Conservation (phyloP, 2,797 vertebrate species). For the Silurus lanzhouensis region DNA sequence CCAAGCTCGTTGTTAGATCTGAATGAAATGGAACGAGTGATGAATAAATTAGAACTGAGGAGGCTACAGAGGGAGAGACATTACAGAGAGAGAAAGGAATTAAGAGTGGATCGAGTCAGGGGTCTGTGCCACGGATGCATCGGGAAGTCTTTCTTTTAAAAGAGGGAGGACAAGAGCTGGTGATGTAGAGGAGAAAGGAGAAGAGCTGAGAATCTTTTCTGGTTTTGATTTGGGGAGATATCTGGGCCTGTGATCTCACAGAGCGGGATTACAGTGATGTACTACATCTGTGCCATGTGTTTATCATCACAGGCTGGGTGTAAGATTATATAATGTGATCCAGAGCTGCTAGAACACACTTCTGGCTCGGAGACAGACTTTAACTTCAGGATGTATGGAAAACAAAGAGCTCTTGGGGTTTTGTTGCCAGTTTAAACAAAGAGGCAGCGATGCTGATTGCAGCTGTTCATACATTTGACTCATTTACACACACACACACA, state of each 20-base stretch:
- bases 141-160: slow-evolving; percentile 44
- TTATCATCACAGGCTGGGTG: slow-evolving; percentile 38
- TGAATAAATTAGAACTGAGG: slow-evolving; percentile 29
- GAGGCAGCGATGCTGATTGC: slow-evolving; percentile 14
- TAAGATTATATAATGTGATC: slow-evolving; percentile 51
- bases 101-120: slow-evolving; percentile 15
- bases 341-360: slow-evolving; percentile 14
- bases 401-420: slow-evolving; percentile 1
- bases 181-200: slow-evolving; percentile 41
- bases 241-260: slow-evolving; percentile 54
- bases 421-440: slow-evolving; percentile 23
- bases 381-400: slow-evolving; percentile 19
- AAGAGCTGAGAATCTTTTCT: slow-evolving; percentile 43
- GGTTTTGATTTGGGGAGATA: slow-evolving; percentile 56
- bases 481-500: neutral
- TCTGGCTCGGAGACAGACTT: slow-evolving; percentile 16
- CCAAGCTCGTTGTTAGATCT: neutral
- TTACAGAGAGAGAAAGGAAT: slow-evolving; percentile 35
- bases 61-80: slow-evolving; percentile 11
- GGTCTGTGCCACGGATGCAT: slow-evolving; percentile 16
- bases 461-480: slow-evolving; percentile 10
- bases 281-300: slow-evolving; percentile 38
- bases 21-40: slow-evolving; percentile 23
- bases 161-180: slow-evolving; percentile 16
- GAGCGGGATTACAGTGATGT: slow-evolving; percentile 53